These are phyloP conservation scores for Drosophila murphyi DNA, from an alignment of 1,140 invertebrate species.

Conservation along the genomic window DNA sequence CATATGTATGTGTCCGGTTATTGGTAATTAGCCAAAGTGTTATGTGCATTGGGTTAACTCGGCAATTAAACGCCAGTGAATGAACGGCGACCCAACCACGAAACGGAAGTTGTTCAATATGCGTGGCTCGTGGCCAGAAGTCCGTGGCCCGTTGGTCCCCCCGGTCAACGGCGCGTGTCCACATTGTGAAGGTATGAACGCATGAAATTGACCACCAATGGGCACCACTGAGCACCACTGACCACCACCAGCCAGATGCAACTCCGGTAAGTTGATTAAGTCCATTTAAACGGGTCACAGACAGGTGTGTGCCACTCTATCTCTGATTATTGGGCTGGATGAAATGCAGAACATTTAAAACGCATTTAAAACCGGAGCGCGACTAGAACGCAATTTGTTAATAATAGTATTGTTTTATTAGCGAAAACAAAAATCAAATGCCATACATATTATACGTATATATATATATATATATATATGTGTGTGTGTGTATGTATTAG, in stretches of 20 bases:
- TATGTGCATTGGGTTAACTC: constrained; percentile 71
- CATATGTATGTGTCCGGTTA: constrained; percentile 16
- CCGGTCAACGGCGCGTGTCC: constrained; percentile 65
- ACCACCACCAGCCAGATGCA: constrained; percentile 1
- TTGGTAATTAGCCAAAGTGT: constrained; percentile 66
- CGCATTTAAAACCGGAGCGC: constrained; percentile 32
- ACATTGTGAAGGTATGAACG: constrained; percentile 63
- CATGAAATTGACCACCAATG: constrained; percentile 71
- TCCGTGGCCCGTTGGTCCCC: constrained; percentile 4
- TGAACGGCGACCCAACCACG: constrained; percentile 33
- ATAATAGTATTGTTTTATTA: not conserved
- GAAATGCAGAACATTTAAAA: constrained; percentile 21
- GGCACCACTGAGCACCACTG: not conserved
- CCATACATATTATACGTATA: constrained; percentile 12
- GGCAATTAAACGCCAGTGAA: constrained; percentile 57
- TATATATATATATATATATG: not conserved
- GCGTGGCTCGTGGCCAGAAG: constrained; percentile 55
- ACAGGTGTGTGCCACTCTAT: constrained; percentile 41
- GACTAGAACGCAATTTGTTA: constrained; percentile 59
- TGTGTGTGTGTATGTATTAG: not conserved
- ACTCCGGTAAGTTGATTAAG: constrained; percentile 53
- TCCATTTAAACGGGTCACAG: constrained; percentile 21
- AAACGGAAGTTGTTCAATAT: constrained; percentile 77
- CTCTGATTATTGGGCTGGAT: not conserved
- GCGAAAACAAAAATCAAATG: constrained; percentile 7